Evolutionary conservation across 1,140 invertebrate species (phyloP).

Genomic region (Planococcus citri): DNA sequence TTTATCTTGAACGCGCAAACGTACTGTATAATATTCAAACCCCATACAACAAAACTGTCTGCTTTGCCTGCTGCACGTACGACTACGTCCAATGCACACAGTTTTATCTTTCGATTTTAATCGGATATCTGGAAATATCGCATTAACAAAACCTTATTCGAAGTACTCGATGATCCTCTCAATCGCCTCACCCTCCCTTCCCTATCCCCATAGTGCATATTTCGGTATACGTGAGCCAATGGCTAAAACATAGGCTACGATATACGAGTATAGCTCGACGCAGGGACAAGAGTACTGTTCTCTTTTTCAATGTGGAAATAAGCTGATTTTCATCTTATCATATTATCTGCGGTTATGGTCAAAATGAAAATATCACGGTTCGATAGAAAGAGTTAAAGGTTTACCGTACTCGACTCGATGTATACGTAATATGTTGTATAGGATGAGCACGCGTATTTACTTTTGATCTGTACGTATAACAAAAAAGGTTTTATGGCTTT

Average conservation of each 20-base stretch:
- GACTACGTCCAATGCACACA: background rate
- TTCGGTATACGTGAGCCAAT: too few species aligned
- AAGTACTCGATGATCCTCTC: background rate
- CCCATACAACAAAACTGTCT: too few species aligned
- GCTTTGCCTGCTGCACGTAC: too few species aligned
- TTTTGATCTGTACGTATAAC: too few species aligned
- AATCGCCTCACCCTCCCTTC: too few species aligned
- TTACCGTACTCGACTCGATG: too few species aligned
- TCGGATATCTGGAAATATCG: background rate
- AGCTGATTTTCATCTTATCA: slow-evolving; percentile 3
- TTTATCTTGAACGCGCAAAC: background rate
- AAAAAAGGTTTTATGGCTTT: too few species aligned
- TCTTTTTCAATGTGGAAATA: background rate
- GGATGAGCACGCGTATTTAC: too few species aligned
- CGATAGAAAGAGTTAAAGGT: background rate
- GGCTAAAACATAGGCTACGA: too few species aligned
- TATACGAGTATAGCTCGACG: too few species aligned
- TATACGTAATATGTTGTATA: too few species aligned
- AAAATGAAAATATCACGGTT: background rate
- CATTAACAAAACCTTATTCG: slow-evolving; percentile 1
- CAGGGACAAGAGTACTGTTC: background rate
- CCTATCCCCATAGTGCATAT: too few species aligned
- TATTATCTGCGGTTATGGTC: background rate
- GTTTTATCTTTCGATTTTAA: slow-evolving; percentile 1
- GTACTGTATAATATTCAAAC: background rate